Base-by-base conservation (phyloP, 1,140 invertebrate genomes). In the Ctenoplectra terminalis region DNA sequence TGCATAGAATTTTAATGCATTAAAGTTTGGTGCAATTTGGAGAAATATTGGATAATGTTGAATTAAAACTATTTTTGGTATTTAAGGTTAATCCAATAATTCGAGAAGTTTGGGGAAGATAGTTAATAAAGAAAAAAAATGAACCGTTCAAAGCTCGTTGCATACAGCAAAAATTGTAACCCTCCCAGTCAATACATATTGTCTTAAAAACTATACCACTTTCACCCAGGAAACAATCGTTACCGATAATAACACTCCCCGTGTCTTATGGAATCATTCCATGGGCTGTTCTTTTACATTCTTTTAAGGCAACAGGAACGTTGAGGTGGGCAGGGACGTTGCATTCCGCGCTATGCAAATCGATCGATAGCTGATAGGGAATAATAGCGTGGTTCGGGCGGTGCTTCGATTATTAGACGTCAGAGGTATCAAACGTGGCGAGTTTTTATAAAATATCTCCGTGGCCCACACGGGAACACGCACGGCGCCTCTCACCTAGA, bases 401-500 rank as follows among this genome's bases (percentile, higher is more conserved):
- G n/a, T 52, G 50, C 8, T 52, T 20, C 69, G 34, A 71, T 71
- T 56, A 71, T 56, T 56, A 71, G 15, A 56, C n/a, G 23, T 15
- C 61, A 17, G 6, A 17, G n/a, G 7, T 31, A 37, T n/a, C 61
- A n/a, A 20, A 23, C 15, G 29, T 13, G 17, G 43, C 20, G 23
- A 23, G 7, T 89, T 90, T 89, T 87, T 86, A 80, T 67, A 52
- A 43, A 75, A 37, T n/a, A 37, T 63, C 63, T 70, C n/a, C n/a
- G 6, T n/a, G n/a, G n/a, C 48, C 26, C 56, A n/a, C 61, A 46
- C 31, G 76, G 67, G 82, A 81, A 76, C 78, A 54, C 74, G 50
- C 69, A 64, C 75, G 17, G 63, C 37, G 61, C 75, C 82, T 79
- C 87, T 88, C 84, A 88, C 84, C 86, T 77, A 87, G 84, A 89